Evolutionary conservation across 2,113 vertebrate species (phyloP), one percentile per base, ranked within the genome.

Genomic region (Garra rufa): DNA sequence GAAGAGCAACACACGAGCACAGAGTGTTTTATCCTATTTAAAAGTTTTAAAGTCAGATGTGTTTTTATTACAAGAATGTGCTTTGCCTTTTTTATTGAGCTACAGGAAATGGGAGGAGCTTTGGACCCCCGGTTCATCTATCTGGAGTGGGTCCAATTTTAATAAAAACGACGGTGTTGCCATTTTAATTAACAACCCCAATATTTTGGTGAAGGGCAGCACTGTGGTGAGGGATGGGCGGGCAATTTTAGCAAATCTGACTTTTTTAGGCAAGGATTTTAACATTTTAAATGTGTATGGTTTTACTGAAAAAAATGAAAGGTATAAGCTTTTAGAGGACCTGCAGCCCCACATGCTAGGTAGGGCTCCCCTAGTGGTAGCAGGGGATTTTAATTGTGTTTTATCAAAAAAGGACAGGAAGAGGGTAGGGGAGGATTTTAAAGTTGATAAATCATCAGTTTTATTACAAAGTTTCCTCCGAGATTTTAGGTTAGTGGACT

Each of bases 21-120:
- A 88, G 34, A 71, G 69, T 8, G 1, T 83, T 21, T 52, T 86
- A n/a, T 61, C 81, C 14, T 21, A 10, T 73, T 46, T 87, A 28
- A 80, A 38, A 1, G 3, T 1, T 26, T 2, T 87, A 1, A 59
- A 59, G 0, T 30, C 46, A 13, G 83, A 88, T 61, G 1, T 89
- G 0, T 81, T 83, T 80, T 69, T 88, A n/a, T 17, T 79, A 0
- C 83, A 85, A 19, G 67, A 85, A 6, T 80, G 67, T 48, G 13
- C 19, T 3, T 3, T 85, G 13, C 83, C 52, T 0, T 85, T 73
- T 26, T 44, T n/a, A 8, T 8, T 2, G 0, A 10, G 2, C 0
- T 74, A 14, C 1, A 44, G 2, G 0, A 24, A 7, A 2, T 43
- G 38, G 69, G 10, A 71, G 4, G 69, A 44, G 1, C 21, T 44